A percentile compares a stretch with the other conserved stretches of the same genome.
Conservation (phyloP, 2,113 vertebrate species). For the Pterocles orientalis region DNA sequence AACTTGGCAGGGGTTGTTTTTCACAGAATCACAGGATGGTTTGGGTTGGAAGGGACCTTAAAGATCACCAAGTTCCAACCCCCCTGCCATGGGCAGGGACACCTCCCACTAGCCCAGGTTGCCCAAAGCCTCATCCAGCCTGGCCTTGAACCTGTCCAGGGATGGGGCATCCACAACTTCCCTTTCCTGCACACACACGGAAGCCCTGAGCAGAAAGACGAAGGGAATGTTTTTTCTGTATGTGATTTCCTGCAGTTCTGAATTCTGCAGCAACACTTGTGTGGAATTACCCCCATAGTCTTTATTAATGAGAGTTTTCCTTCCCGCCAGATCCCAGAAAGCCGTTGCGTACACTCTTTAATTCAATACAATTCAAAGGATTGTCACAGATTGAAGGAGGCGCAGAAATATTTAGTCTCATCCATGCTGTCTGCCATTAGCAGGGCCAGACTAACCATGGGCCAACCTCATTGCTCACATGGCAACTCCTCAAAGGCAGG, state of each 20-base stretch:
- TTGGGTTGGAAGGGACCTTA: too few species aligned
- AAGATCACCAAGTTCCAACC: too few species aligned
- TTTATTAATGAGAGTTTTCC: conserved; percentile 34
- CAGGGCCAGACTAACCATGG: neutral
- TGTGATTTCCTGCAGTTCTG: neutral
- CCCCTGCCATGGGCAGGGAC: too few species aligned
- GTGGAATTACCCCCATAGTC: neutral
- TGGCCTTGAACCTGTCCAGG: too few species aligned
- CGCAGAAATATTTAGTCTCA: neutral
- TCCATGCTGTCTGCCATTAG: neutral
- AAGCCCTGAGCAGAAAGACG: neutral
- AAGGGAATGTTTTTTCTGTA: neutral
- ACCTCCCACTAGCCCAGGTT: too few species aligned
- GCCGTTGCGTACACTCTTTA: neutral
- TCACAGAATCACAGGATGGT: too few species aligned
- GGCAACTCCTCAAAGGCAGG: neutral
- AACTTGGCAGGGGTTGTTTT: neutral
- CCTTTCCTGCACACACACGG: neutral
- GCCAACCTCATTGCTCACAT: neutral
- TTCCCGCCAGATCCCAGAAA: neutral
- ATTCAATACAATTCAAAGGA: neutral
- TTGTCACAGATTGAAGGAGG: neutral
- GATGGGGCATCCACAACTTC: too few species aligned
- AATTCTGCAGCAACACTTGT: neutral
- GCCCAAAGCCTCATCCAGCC: too few species aligned